Evolutionary conservation across 2,888 invertebrate genomes (phyloP).

Genomic region (Lucinisca nassula): DNA sequence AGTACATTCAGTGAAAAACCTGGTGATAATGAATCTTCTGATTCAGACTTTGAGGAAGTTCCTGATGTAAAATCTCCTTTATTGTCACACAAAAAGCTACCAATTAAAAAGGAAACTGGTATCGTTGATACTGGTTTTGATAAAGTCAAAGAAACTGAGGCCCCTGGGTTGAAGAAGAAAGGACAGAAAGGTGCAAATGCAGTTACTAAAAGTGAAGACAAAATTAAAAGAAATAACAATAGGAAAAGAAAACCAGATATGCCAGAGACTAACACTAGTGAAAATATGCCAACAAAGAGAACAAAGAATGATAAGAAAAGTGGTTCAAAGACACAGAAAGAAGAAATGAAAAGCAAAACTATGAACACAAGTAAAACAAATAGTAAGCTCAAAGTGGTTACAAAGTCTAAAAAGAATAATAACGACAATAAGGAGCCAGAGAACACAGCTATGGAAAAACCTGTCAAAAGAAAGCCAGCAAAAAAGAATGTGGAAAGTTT

Average conservation of each 20-base stretch:
- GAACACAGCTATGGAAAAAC: not conserved
- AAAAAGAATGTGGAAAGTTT: not conserved
- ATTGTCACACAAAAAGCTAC: not conserved
- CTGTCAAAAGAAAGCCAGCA: not conserved
- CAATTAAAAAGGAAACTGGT: not conserved
- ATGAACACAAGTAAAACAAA: too few relatives aligned
- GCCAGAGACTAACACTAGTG: not conserved
- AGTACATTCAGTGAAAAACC: not conserved
- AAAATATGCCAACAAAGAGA: not conserved
- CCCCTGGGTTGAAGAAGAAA: too few relatives aligned
- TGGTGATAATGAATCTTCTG: not conserved
- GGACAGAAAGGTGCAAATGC: too few relatives aligned
- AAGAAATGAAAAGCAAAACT: not conserved
- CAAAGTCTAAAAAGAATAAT: not conserved
- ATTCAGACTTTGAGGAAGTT: constrained; percentile 10
- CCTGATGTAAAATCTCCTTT: not conserved
- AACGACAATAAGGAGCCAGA: not conserved
- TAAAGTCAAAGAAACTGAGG: too few relatives aligned
- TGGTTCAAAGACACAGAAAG: not conserved
- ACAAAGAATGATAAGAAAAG: not conserved
- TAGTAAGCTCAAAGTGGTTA: too few relatives aligned
- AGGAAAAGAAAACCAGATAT: not conserved
- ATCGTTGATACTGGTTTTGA: too few relatives aligned
- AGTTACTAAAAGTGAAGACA: too few relatives aligned
- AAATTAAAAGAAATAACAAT: too few relatives aligned